Base-by-base conservation (phyloP, 2,113 vertebrate genomes). In the Ammospiza nelsoni region DNA sequence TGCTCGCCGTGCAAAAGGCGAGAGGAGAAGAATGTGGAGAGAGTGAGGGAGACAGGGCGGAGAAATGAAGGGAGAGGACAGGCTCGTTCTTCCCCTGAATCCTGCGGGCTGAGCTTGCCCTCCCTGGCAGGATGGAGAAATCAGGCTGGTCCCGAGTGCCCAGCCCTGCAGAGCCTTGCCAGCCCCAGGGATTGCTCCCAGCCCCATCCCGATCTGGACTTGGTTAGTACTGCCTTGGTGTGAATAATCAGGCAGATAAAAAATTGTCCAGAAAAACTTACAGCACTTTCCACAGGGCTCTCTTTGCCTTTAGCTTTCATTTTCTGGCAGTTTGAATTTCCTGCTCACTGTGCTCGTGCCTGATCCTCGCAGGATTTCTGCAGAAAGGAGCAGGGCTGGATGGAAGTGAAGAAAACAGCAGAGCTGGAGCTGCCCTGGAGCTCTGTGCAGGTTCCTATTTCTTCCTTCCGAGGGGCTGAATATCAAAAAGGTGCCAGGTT, bases 21-120 rank as follows among this genome's bases (percentile, higher is more conserved):
- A 94, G 90, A 97, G 92, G 83, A 97, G 93, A 95, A 84, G 95
- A 97, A 95, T 43, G 95, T 96, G 93, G 94, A 96, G 92, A 95
- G 49, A 58, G 85, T 63, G 87, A 94, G 89, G 43, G 86, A 52
- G 77, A 9, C 74, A 55, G 90, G 62, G 84, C 82, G 91, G 58
- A 86, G 94, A 61, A 66, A 66, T 28, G 76, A 57, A 90, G 68
- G 92, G 87, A 29, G 84, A 91, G 83, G 79, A 74, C 54, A 3
- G 1, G 5, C 65, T 93, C 16, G 18, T 78, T 90, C 68, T 57
- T 16, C 58, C 84, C 76, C 93, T 20, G 55, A 23, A 61, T 44
- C 68, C 33, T 43, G 35, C 59, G 72, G 89, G 83, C 68, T 95
- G 2, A 37, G 35, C n/a, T 19, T 87, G 66, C 3, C 77, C 83